Evolutionary conservation across 2,797 vertebrate genomes (phyloP).

Genomic region (Cetoscarus ocellatus): DNA sequence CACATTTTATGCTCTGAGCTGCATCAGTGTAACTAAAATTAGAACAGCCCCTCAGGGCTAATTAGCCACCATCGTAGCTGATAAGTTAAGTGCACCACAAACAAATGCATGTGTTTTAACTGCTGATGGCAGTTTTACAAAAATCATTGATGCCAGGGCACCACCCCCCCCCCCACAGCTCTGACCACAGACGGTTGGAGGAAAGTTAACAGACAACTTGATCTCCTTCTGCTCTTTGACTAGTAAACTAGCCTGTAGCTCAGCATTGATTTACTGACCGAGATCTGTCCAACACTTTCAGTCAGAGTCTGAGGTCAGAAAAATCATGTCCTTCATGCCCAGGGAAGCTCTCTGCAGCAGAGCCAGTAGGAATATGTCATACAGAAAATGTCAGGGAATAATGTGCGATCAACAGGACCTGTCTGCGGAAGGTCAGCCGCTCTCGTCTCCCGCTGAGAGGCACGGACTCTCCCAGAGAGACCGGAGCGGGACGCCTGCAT

Average conservation of each 20-base stretch:
- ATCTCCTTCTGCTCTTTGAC: slow-evolving; percentile 7
- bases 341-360: slow-evolving; percentile 63
- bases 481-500: slow-evolving; percentile 47
- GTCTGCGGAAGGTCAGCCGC: slow-evolving; percentile 79
- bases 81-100: no score
- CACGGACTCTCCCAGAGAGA: slow-evolving; percentile 40
- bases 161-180: background rate
- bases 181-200: no score
- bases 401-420: slow-evolving; percentile 82
- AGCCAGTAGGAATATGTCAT: slow-evolving; percentile 75
- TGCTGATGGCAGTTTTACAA: no score
- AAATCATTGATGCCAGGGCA: no score
- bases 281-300: slow-evolving; percentile 42
- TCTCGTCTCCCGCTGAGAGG: slow-evolving; percentile 63
- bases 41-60: no score
- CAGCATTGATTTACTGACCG: slow-evolving; percentile 28
- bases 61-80: no score
- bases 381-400: slow-evolving; percentile 83
- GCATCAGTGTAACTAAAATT: no score
- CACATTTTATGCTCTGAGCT: no score
- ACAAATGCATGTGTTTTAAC: no score
- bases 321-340: slow-evolving; percentile 61
- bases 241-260: slow-evolving; percentile 11
- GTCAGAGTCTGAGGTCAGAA: slow-evolving; percentile 54
- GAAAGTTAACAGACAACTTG: no score